These are phyloP conservation scores for Platyura marginata DNA, from an alignment of 1,140 invertebrate species.

Conservation along the genomic window DNA sequence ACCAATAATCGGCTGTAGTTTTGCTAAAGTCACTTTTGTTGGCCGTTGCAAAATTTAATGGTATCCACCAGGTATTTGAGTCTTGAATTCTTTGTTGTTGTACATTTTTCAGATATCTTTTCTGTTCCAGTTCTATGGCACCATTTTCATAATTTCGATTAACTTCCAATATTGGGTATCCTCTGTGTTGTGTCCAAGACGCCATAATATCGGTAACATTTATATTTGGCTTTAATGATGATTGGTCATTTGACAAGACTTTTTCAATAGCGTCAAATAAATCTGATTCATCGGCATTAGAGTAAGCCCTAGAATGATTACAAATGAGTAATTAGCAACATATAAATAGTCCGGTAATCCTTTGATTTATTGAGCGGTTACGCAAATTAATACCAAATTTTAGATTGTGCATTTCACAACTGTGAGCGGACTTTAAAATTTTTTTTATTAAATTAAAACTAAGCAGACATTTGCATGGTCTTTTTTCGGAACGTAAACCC, in stretches of 20 bases:
- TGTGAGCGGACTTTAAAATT: conserved; percentile 15
- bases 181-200: conserved; percentile 48
- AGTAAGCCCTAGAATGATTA: neutral
- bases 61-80: conserved; percentile 26
- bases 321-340: neutral
- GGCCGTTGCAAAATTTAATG: conserved; percentile 30
- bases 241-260: neutral
- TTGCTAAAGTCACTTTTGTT: conserved; percentile 25
- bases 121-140: conserved; percentile 22
- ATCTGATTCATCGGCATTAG: neutral
- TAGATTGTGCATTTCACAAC: no score
- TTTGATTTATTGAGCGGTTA: no score
- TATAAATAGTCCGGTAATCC: conserved; percentile 44
- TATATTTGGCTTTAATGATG: neutral
- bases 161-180: conserved; percentile 42
- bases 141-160: conserved; percentile 24
- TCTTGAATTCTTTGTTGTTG: neutral
- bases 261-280: neutral
- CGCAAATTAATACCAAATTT: no score
- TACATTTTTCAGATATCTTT: conserved; percentile 18
- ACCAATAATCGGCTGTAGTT: conserved; percentile 23
- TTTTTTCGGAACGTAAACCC: neutral
- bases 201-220: conserved; percentile 29
- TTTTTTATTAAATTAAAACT: neutral
- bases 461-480: neutral